Base-by-base conservation (phyloP, 2,888 invertebrate species). In the Smittia aterrima region DNA sequence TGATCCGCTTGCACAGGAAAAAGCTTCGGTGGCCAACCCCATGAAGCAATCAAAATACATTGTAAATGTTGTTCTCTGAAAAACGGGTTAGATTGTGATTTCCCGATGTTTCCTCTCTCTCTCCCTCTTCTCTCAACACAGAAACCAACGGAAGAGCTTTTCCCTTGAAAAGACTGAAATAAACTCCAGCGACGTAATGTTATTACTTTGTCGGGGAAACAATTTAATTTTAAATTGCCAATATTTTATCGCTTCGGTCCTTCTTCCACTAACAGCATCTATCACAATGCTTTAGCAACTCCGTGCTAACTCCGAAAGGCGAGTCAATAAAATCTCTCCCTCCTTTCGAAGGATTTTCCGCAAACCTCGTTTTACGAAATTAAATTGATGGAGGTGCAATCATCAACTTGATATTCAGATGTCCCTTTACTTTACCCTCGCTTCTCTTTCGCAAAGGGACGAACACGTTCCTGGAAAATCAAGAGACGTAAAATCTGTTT, bases 141-240 rank as follows among this genome's bases (percentile, higher is more conserved):
- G n/a, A n/a, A 11, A 58, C 24, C 53, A 22, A 24, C 58, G 6
- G 47, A 2, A 16, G 13, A 2, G n/a, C 22, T 58, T 58, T 22
- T 58, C n/a, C 20, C 58, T 16, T 47, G 38, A 38, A 38, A 38
- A 7, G 11, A 38, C 47, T 47, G 3, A 47, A 32, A 47, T 58
- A 22, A 22, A 58, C 24, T 16, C 58, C 58, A 27, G 7, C 64
- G 20, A 9, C n/a, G 64, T 64, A 70, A 20, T 54, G 70, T 27
- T 53, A 58, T 62, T 38, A 62, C 40, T 54, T 72, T 72, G 72
- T 58, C 72, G 32, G 25, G 72, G 38, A 58, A 72, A 72, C 72
- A 72, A 62, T 72, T 72, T 38, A 72, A 72, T 72, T 72, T 72
- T 38, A 70, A 70, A 70, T 70, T 70, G 70, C 70, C 70, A 70